Percentiles rank a stretch among this genome's conserved stretches.
Conservation (phyloP, 2,888 invertebrate species). For the Apotomis turbidana region DNA sequence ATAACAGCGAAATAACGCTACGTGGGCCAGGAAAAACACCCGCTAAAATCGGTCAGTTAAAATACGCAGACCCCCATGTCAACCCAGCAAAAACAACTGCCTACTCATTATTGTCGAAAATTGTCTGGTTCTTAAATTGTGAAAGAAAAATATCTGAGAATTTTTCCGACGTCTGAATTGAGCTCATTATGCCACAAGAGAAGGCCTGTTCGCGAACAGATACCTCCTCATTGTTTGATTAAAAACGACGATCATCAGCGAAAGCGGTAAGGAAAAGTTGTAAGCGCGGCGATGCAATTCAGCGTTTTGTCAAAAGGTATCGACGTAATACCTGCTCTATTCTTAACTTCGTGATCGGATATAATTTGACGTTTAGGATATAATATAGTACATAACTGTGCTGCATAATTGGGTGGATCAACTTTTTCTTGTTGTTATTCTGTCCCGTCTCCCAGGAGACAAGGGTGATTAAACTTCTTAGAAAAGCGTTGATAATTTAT, state of each 20-base stretch:
- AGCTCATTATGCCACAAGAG: slow-evolving; percentile 55
- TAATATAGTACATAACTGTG: too few relatives aligned
- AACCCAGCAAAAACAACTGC: slow-evolving; percentile 41
- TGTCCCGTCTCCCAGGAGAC: too few relatives aligned
- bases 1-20: slow-evolving; percentile 21
- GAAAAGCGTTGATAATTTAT: too few relatives aligned
- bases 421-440: too few relatives aligned
- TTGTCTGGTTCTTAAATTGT: slow-evolving; percentile 51
- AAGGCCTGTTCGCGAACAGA: slow-evolving; percentile 49
- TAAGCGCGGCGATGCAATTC: slow-evolving; percentile 1
- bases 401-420: too few relatives aligned
- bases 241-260: slow-evolving; percentile 44
- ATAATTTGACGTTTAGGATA: too few relatives aligned
- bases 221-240: slow-evolving; percentile 53
- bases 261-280: slow-evolving; percentile 33
- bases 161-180: slow-evolving; percentile 50
- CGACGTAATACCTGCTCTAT: not conserved
- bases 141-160: slow-evolving; percentile 45
- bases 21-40: slow-evolving; percentile 23
- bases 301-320: not conserved
- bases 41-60: slow-evolving; percentile 9
- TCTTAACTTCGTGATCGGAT: too few relatives aligned
- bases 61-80: slow-evolving; percentile 17
- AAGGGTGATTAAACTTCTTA: too few relatives aligned
- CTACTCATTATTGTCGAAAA: slow-evolving; percentile 52